Percentiles rank a stretch among this genome's conserved stretches.
Conservation (phyloP, 2,888 invertebrate genomes). For the Acanthosoma haemorrhoidale region DNA sequence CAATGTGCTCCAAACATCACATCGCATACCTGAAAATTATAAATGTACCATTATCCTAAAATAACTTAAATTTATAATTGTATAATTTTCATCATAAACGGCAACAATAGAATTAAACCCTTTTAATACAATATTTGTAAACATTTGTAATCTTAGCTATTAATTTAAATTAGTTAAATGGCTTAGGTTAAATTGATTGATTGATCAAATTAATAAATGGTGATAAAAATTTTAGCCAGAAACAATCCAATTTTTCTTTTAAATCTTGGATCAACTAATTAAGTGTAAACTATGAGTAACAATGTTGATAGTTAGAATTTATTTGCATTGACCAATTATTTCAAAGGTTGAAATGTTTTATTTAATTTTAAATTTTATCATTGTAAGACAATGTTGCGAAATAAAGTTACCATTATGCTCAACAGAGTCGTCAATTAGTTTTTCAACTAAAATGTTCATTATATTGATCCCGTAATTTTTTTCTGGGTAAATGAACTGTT, state of each 20-base stretch:
- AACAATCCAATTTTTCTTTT: too few species aligned
- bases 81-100: not conserved
- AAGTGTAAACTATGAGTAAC: too few species aligned
- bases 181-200: not conserved
- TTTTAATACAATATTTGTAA: not conserved
- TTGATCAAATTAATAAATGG: not conserved
- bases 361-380: too few species aligned
- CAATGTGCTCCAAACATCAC: slow-evolving; percentile 10
- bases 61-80: not conserved
- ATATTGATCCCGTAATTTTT: not conserved
- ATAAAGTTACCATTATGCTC: slow-evolving; percentile 2
- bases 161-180: too few species aligned
- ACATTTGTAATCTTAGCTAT: too few species aligned
- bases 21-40: not conserved
- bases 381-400: too few species aligned
- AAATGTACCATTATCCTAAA: not conserved
- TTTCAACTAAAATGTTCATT: not conserved
- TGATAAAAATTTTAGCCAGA: not conserved
- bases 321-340: too few species aligned
- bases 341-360: too few species aligned
- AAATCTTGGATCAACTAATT: too few species aligned
- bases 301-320: too few species aligned
- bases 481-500: not conserved
- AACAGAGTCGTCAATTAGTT: slow-evolving; percentile 16
- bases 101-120: not conserved